Conservation (phyloP, 1,140 invertebrate genomes). For the Dryas iulia region DNA sequence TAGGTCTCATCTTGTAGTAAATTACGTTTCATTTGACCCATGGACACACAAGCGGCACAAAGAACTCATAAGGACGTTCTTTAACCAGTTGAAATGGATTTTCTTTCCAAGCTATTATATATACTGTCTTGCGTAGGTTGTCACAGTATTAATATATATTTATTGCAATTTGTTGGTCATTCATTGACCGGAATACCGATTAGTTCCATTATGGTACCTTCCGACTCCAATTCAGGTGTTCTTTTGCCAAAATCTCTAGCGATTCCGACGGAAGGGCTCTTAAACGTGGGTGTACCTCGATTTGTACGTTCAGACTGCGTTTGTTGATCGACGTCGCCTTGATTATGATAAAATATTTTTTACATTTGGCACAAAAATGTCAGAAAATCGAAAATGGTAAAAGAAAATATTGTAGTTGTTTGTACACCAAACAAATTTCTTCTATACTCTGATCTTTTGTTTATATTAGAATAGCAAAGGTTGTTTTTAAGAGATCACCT, state of each 20-base stretch:
- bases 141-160: constrained; percentile 19
- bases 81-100: constrained; percentile 46
- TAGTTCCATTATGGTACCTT: constrained; percentile 57
- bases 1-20: constrained; percentile 19
- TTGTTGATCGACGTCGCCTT: constrained; percentile 69
- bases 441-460: no score
- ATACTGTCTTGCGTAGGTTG: constrained; percentile 7
- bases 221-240: constrained; percentile 53
- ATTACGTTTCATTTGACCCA: constrained; percentile 24
- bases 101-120: constrained; percentile 33
- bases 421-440: no score
- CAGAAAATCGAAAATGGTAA: neutral
- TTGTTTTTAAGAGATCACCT: no score
- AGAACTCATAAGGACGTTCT: constrained; percentile 34
- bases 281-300: constrained; percentile 68
- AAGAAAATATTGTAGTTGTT: no score
- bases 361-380: neutral
- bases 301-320: constrained; percentile 49
- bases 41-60: constrained; percentile 35
- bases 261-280: constrained; percentile 66
- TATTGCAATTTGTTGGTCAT: constrained; percentile 32
- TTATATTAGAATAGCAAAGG: no score
- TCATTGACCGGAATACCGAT: constrained; percentile 41
- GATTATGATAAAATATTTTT: constrained; percentile 5
- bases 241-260: constrained; percentile 74